Conservation (phyloP, 2,113 vertebrate species). For the Apistogramma diplotaenia region DNA sequence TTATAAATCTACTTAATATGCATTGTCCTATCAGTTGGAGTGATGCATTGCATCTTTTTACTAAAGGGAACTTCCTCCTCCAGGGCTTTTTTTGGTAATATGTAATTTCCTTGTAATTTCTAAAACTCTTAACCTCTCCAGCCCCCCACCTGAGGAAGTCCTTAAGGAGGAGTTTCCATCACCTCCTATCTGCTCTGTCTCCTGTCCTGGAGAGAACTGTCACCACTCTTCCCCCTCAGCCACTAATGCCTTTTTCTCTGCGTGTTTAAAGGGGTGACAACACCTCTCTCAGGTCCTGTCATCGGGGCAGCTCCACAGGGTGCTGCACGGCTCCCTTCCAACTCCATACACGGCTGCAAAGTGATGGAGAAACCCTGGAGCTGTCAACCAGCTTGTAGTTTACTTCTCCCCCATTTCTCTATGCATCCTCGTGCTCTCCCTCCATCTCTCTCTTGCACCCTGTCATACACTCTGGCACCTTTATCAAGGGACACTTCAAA, state of each 20-base stretch:
- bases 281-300: conserved; percentile 51
- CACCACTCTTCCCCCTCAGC: conserved; percentile 47
- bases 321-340: neutral
- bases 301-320: conserved; percentile 28
- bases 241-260: conserved; percentile 50
- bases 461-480: conserved; percentile 51
- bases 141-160: conserved; percentile 21
- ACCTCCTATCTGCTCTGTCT: conserved; percentile 42
- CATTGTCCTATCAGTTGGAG: neutral
- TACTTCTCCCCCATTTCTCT: conserved; percentile 44
- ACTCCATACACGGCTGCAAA: conserved; percentile 51
- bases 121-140: neutral
- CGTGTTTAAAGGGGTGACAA: conserved; percentile 65
- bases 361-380: conserved; percentile 52
- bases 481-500: conserved; percentile 55
- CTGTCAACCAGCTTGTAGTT: conserved; percentile 58
- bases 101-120: conserved; percentile 10
- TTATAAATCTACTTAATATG: neutral
- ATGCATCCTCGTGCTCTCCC: neutral
- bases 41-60: neutral
- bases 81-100: neutral
- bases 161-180: conserved; percentile 46
- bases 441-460: conserved; percentile 32
- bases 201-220: conserved; percentile 65
- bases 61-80: neutral